phyloP scores from a whole-genome alignment of 2,888 invertebrate genomes.

The Ypsolopha sequella region DNA sequence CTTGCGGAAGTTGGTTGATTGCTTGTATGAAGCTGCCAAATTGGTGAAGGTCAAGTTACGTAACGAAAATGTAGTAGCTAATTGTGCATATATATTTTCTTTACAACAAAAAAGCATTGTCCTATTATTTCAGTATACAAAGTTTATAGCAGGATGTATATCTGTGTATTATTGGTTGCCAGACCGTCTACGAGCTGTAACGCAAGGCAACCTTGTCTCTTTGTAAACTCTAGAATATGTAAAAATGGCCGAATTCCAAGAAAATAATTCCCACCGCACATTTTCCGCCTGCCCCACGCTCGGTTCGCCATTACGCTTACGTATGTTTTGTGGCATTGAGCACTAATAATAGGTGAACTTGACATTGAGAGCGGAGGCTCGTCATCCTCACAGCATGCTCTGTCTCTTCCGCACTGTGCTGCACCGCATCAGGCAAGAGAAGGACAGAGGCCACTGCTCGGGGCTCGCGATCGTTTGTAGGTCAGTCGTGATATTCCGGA shows the following conservation, averaged over 20 bases:
- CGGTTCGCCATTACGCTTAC: conserved; percentile 39
- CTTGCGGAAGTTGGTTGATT: too few relatives aligned
- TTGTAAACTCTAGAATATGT: background rate
- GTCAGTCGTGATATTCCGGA: conserved; percentile 68
- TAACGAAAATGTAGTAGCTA: too few relatives aligned
- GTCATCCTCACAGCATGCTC: conserved; percentile 56
- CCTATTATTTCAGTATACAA: too few relatives aligned
- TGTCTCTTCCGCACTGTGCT: conserved; percentile 42
- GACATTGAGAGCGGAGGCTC: conserved; percentile 69
- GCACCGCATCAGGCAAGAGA: conserved; percentile 29
- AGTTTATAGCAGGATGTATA: too few relatives aligned
- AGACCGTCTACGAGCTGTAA: too few relatives aligned
- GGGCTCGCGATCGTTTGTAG: conserved; percentile 61
- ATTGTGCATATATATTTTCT: too few relatives aligned
- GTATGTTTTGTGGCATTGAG: conserved; percentile 66
- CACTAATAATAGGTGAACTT: conserved; percentile 70
- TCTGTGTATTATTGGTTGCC: too few relatives aligned
- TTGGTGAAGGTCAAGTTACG: too few relatives aligned
- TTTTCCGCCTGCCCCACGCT: conserved; percentile 33
- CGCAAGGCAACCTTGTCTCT: too few relatives aligned
- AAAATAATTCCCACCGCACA: conserved; percentile 10
- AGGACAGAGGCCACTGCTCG: conserved; percentile 38
- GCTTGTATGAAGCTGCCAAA: too few relatives aligned
- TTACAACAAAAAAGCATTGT: too few relatives aligned
- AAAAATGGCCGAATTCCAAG: conserved; percentile 4